Conservation (phyloP, 1,140 invertebrate species). For the Drosophila punjabiensis region DNA sequence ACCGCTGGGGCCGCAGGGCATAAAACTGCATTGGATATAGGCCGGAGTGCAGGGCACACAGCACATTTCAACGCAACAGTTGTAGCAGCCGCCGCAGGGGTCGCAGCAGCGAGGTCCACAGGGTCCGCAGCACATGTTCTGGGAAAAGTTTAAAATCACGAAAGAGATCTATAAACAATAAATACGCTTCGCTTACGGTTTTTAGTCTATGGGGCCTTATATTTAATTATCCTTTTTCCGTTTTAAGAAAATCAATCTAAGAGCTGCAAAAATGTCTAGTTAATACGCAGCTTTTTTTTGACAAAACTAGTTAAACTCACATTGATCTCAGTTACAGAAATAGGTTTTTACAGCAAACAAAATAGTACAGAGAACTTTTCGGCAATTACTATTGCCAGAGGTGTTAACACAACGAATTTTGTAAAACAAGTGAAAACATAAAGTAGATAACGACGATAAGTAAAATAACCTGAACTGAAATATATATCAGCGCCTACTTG, state of each 20-base stretch:
- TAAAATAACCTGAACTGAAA: neutral
- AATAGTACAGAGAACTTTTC: conserved; percentile 42
- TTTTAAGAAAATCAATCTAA: conserved; percentile 21
- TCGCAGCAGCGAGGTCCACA: conserved; percentile 57
- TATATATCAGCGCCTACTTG: conserved; percentile 7
- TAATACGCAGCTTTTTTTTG: neutral
- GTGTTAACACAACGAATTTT: conserved; percentile 47
- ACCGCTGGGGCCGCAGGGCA: conserved; percentile 35
- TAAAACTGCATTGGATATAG: conserved; percentile 54
- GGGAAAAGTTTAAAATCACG: neutral
- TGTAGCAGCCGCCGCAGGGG: conserved; percentile 40
- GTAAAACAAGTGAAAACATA: conserved; percentile 16
- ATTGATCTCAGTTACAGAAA: conserved; percentile 18
- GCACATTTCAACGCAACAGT: conserved; percentile 65
- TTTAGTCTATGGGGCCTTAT: neutral
- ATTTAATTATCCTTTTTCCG: conserved; percentile 11
- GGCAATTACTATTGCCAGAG: conserved; percentile 11
- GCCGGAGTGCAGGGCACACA: conserved; percentile 59
- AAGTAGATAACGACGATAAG: neutral
- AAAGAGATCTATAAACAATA: too few relatives aligned
- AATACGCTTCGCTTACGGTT: neutral
- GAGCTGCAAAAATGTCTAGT: neutral
- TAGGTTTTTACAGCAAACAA: conserved; percentile 31
- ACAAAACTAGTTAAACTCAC: neutral
- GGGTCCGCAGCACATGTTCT: conserved; percentile 71